Evolutionary conservation across 2,113 vertebrate species (phyloP).

Genomic region (Galbula dea): DNA sequence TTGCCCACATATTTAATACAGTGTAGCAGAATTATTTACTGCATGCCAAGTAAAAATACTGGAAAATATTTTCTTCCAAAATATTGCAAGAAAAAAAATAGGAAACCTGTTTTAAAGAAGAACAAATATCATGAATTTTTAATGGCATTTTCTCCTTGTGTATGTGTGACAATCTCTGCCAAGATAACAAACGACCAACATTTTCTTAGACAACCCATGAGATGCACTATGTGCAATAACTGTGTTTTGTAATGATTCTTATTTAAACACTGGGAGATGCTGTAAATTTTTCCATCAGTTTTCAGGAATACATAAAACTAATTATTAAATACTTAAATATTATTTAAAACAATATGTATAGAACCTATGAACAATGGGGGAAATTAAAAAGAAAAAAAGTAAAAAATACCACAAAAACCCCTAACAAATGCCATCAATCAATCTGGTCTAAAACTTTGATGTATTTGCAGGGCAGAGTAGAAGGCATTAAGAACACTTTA

Average conservation of each 20-base stretch:
- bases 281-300: not conserved
- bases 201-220: not conserved
- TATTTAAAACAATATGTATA: too few species aligned
- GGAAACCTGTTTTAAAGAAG: not conserved
- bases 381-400: not conserved
- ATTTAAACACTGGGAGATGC: not conserved
- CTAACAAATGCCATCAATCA: not conserved
- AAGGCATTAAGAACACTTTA: not conserved
- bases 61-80: not conserved
- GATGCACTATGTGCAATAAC: not conserved
- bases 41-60: rapidly evolving
- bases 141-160: not conserved
- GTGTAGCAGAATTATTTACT: not conserved
- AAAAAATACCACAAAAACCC: not conserved
- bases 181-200: rapidly evolving
- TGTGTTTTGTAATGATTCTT: not conserved
- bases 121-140: not conserved
- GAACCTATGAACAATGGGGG: not conserved
- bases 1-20: not conserved
- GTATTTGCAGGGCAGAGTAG: not conserved
- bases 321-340: too few species aligned
- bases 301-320: not conserved
- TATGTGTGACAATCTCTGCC: not conserved
- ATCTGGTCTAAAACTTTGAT: not conserved
- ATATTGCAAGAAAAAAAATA: not conserved